phyloP scores from a whole-genome alignment of 2,888 invertebrate species.

The Phengaris arion region DNA sequence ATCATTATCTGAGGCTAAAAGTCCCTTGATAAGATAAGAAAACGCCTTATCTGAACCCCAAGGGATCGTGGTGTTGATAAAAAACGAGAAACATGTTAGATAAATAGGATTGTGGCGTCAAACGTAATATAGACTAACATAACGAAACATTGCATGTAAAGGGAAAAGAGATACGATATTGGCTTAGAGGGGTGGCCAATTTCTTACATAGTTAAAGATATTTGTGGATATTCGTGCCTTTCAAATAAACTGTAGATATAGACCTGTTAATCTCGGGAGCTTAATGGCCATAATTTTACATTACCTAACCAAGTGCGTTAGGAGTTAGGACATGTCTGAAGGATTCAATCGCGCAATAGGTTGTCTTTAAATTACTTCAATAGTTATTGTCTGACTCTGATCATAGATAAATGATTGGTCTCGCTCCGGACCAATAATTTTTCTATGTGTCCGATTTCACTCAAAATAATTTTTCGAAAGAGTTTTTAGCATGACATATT shows the following conservation, averaged over 20 bases:
- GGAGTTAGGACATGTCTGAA: too few relatives aligned
- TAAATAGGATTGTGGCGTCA: constrained; percentile 38
- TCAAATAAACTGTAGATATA: background rate
- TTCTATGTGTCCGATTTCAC: too few relatives aligned
- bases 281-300: too few relatives aligned
- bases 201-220: background rate
- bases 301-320: background rate
- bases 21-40: constrained; percentile 64
- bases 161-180: constrained; percentile 3
- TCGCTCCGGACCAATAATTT: too few relatives aligned
- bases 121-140: constrained; percentile 7
- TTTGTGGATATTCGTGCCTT: background rate
- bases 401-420: too few relatives aligned
- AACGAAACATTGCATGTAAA: constrained; percentile 3
- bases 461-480: too few relatives aligned
- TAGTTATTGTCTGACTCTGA: too few relatives aligned
- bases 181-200: background rate
- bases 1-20: constrained; percentile 52
- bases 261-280: too few relatives aligned
- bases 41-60: constrained; percentile 57
- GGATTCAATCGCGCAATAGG: too few relatives aligned
- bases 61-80: constrained; percentile 63
- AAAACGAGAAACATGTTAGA: constrained; percentile 49
- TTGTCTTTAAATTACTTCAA: too few relatives aligned
- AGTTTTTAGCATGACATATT: too few relatives aligned